Evolutionary conservation across 2,113 vertebrate genomes (phyloP), one percentile per base, ranked within the genome.

Genomic region (Protobothrops mucrosquamatus): DNA sequence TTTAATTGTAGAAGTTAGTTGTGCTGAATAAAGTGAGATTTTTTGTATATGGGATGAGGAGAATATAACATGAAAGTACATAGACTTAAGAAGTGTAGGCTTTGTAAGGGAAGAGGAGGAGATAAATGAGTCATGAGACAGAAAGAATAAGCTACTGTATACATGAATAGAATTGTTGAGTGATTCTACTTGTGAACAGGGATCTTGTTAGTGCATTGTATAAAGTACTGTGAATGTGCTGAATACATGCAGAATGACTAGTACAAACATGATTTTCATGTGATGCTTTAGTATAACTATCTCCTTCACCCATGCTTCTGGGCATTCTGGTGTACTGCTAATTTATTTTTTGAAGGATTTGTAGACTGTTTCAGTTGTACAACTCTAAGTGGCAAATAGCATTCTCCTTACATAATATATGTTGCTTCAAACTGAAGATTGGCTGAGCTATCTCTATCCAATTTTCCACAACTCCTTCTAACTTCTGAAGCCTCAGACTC

Each of bases 271-370:
- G 8, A 39, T 86, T 93, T 85, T 55, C 55, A 54, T 64, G 23
- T 52, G 55, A 86, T 87, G 52, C 55, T 59, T 64, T 85, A 15
- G 14, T 93, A 18, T 85, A 92, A 74, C 11, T 81, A 43, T 26
- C 57, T 39, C 3, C 91, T 6, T 91, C 64, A 0, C 18, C 34
- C 11, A 2, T 1, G 0, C 26, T 94, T 96, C 86, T 93, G 92
- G 91, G 93, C 94, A 74, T 89, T 56, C 3, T 26, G 22, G 24
- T 51, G 12, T 87, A 29, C 46, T 87, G 15, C 54, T 88, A 6
- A 10, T n/a, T 90, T 89, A 96, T 85, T 81, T 43, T 64, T 43
- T 81, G 8, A 43, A 81, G 74, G 74, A 43, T 43, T 81, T 81
- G 34, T 81, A 81, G 74, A 9, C 34, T 22, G 74, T 7, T 81